Percentiles rank a stretch among this genome's conserved stretches.
Conservation (phyloP, 2,888 invertebrate species). For the Tinea semifulvella region DNA sequence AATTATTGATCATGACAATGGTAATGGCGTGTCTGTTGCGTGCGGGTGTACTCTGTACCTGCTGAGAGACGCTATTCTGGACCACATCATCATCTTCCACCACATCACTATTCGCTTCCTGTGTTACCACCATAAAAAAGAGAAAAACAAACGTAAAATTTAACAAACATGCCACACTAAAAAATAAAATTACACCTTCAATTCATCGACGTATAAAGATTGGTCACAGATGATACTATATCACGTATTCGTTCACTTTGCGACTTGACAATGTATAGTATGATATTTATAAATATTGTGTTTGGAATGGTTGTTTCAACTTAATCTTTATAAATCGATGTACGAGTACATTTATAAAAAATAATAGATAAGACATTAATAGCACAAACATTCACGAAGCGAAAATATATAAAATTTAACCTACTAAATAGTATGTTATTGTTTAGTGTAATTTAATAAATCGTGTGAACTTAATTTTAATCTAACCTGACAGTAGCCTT, state of each 20-base stretch:
- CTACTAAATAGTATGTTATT: no score
- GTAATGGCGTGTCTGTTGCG: no score
- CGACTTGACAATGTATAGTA: no score
- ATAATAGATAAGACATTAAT: background rate
- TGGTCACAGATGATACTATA: no score
- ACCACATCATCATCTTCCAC: constrained; percentile 35
- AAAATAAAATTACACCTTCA: background rate
- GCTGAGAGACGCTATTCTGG: constrained; percentile 87
- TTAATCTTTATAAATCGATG: background rate
- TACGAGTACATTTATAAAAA: background rate
- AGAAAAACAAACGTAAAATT: constrained; percentile 11
- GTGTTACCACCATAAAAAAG: constrained; percentile 40
- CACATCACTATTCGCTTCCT: constrained; percentile 48
- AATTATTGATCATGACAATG: no score
- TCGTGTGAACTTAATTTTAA: no score
- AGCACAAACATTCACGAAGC: constrained; percentile 7
- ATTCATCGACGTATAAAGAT: constrained; percentile 3
- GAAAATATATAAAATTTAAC: no score
- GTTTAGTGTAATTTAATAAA: no score
- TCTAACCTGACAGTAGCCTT: no score
- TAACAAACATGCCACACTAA: constrained; percentile 18
- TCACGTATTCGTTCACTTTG: no score
- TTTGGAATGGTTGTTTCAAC: no score
- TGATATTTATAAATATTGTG: no score
- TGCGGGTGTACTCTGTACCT: constrained; percentile 66